Base-by-base conservation (phyloP, 2,888 invertebrate genomes). In the Idaea biselata region DNA sequence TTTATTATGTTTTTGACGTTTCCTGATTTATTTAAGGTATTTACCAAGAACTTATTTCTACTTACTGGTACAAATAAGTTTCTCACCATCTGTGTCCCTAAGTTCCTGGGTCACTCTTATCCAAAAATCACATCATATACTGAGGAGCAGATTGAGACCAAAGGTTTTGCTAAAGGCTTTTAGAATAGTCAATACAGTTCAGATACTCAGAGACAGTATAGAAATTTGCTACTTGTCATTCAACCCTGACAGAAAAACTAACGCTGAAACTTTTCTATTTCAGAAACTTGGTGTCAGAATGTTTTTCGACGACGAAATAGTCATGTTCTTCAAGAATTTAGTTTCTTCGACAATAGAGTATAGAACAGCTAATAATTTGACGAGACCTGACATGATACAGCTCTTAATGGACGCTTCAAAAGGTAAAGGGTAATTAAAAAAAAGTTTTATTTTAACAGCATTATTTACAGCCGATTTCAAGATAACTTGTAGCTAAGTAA, bases 371-470 rank as follows among this genome's bases (percentile, higher is more conserved):
- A 78, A 92, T 54, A 84, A 87, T 0, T 86, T 94, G 6, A 81
- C 91, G 1, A 76, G 94, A 63, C 93, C 93, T 0, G 94, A 94
- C 70, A 94, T 94, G 93, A 89, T 94, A 14, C 93, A 94, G 63
- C 72, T 94, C 3, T 69, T 94, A n/a, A 87, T 94, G 86, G 92
- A 94, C 64, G 83, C 87, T 6, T 75, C 80, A 14, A 83, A 79
- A 77, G 89, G 89, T 89, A 75, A 14, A 1, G 8, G 8, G 44
- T 6, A 44, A 44, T 14, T 11, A 14, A 2, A 44, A 14, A 14
- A 25, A 5, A 5, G 25, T 25, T 5, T 5, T 1, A 25, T 25
- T 3, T 25, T 25, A 25, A 3, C 5, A 25, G 5, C 25, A 1
- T 1, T 25, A 25, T 25, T 25, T 25, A 25, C 25, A 25, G 25